A percentile compares a stretch with the other conserved stretches of the same genome.
These are phyloP conservation scores for Timema cristinae DNA, from an alignment of 2,888 invertebrate species.

Conservation along the genomic window DNA sequence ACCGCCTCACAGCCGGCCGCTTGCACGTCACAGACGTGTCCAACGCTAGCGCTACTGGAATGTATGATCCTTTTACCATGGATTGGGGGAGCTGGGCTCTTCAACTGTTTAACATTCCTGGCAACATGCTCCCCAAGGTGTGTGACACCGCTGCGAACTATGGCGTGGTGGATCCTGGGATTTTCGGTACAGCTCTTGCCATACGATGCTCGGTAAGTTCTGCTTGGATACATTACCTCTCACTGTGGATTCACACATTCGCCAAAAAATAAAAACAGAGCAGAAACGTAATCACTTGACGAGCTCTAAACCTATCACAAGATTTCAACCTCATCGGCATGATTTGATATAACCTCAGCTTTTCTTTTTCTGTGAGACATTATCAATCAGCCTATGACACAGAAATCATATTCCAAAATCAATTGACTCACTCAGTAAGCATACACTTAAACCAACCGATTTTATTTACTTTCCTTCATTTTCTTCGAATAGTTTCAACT, in stretches of 20 bases:
- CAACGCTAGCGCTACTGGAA: slow-evolving; percentile 84
- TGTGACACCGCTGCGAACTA: slow-evolving; percentile 74
- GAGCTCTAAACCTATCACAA: too few relatives aligned
- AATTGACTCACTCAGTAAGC: too few relatives aligned
- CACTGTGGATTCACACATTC: not conserved
- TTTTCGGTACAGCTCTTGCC: slow-evolving; percentile 70
- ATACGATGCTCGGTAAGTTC: slow-evolving; percentile 70
- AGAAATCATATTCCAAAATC: too few relatives aligned
- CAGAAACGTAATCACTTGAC: too few relatives aligned
- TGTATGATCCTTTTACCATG: slow-evolving; percentile 89
- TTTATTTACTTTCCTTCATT: too few relatives aligned
- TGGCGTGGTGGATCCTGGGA: slow-evolving; percentile 58
- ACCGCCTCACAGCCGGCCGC: slow-evolving; percentile 65
- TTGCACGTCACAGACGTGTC: slow-evolving; percentile 84
- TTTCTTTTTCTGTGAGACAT: too few relatives aligned
- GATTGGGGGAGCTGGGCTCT: slow-evolving; percentile 76
- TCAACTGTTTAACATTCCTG: slow-evolving; percentile 67
- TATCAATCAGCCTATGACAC: too few relatives aligned
- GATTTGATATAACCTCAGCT: too few relatives aligned
- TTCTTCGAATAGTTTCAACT: too few relatives aligned
- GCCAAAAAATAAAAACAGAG: too few relatives aligned
- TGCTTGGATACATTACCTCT: not conserved
- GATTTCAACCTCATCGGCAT: too few relatives aligned
- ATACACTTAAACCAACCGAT: too few relatives aligned
- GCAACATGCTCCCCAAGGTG: slow-evolving; percentile 71